A percentile compares a stretch with the other conserved stretches of the same genome.
These are phyloP conservation scores for Astatoreochromis straeleni DNA, from an alignment of 2,113 vertebrate genomes.

Conservation along the genomic window DNA sequence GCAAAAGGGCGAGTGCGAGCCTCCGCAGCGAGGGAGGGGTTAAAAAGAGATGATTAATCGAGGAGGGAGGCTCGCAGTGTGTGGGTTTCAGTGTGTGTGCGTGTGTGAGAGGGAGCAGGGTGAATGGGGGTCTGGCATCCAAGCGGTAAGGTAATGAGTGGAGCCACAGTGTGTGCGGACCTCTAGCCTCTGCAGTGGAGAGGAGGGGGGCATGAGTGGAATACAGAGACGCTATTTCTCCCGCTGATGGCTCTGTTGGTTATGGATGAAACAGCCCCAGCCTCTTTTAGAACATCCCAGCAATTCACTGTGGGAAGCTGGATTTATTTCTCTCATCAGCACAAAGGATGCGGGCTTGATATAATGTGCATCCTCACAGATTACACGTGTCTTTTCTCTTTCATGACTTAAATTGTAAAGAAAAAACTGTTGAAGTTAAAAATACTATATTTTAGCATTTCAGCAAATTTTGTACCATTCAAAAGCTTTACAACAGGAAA, in stretches of 20 bases:
- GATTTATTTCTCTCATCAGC: neutral
- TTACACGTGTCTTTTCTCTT: neutral
- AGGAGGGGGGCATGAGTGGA: slow-evolving; percentile 36
- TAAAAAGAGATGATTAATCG: slow-evolving; percentile 49
- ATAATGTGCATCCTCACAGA: neutral
- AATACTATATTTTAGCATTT: neutral
- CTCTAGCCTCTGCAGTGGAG: slow-evolving; percentile 56
- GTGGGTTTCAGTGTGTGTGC: neutral
- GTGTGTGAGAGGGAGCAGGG: neutral
- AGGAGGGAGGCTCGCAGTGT: neutral
- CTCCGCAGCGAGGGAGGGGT: neutral
- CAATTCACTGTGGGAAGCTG: neutral
- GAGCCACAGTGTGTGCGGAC: slow-evolving; percentile 51
- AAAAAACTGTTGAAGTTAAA: neutral
- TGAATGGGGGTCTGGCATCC: slow-evolving; percentile 53
- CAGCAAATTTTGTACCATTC: neutral
- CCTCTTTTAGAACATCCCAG: neutral
- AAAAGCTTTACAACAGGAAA: neutral
- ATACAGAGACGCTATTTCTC: slow-evolving; percentile 42
- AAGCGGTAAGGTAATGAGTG: slow-evolving; percentile 53
- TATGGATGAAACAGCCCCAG: slow-evolving; percentile 32
- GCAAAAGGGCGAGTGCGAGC: neutral
- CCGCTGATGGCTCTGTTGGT: slow-evolving; percentile 40
- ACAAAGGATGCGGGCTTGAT: neutral
- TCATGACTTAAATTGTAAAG: neutral